Evolutionary conservation across 2,888 invertebrate species (phyloP).

Genomic region (Epinotia demarniana): DNA sequence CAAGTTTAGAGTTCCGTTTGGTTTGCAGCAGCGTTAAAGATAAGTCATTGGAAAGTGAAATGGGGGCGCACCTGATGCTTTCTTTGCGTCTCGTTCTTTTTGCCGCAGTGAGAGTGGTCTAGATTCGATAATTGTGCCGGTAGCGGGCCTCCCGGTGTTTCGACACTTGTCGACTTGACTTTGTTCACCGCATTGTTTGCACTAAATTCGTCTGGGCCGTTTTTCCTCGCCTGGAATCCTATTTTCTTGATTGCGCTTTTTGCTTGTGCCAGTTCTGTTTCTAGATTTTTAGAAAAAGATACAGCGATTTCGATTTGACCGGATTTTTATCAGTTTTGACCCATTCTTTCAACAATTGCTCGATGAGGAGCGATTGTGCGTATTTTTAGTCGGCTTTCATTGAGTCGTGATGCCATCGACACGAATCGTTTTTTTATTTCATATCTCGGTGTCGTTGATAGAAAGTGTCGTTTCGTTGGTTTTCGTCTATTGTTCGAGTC

Average conservation of each 20-base stretch:
- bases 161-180: slow-evolving; percentile 49
- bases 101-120: slow-evolving; percentile 84
- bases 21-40: slow-evolving; percentile 57
- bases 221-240: slow-evolving; percentile 33
- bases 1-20: slow-evolving; percentile 60
- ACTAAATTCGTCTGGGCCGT: slow-evolving; percentile 15
- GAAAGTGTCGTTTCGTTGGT: slow-evolving; percentile 72
- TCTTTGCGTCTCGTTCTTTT: slow-evolving; percentile 82
- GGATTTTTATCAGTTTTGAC: slow-evolving; percentile 41
- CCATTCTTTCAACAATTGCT: slow-evolving; percentile 41
- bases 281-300: slow-evolving; percentile 33
- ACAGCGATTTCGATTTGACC: slow-evolving; percentile 35
- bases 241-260: slow-evolving; percentile 34
- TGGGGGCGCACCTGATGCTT: slow-evolving; percentile 83
- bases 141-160: slow-evolving; percentile 71
- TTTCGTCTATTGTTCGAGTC: slow-evolving; percentile 54
- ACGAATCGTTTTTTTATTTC: slow-evolving; percentile 67
- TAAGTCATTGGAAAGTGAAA: slow-evolving; percentile 83
- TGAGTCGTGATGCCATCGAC: slow-evolving; percentile 69
- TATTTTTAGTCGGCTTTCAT: slow-evolving; percentile 52
- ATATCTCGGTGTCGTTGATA: slow-evolving; percentile 59
- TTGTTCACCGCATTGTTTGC: slow-evolving; percentile 37
- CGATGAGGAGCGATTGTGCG: slow-evolving; percentile 36
- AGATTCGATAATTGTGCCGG: slow-evolving; percentile 81
- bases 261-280: slow-evolving; percentile 18